Evolutionary conservation across 2,888 invertebrate genomes (phyloP), one percentile per base, ranked within the genome.

Genomic region (Caenorhabditis sulstoni): DNA sequence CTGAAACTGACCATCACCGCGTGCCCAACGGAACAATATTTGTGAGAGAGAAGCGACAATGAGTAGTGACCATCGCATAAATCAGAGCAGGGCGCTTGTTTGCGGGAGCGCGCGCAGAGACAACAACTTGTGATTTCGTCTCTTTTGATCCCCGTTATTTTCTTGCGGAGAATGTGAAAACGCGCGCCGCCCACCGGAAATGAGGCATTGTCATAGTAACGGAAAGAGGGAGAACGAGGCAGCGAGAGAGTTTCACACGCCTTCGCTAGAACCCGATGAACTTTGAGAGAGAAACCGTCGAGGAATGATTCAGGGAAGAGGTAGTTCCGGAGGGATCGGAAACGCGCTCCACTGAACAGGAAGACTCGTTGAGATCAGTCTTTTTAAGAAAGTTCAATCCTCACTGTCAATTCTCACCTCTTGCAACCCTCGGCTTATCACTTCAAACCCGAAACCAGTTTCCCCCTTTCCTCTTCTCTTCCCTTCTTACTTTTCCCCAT

Each of bases 201-300:
- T 29, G 23, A 18, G 41, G 18, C 12, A 71, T 71, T 71, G 55
- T 41, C 62, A 71, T 71, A 64, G 71, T 55, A 71, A 71, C 71
- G 49, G 59, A 35, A n/a, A 29, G 29, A 71, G 62, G 49, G 59
- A 35, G 20, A 29, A 7, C 4, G 7, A 29, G 29, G 29, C 29
- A 29, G 29, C n/a, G n/a, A 29, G 4, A 7, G 41, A 47, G 61
- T 45, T 47, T 52, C 61, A 14, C 70, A 62, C 68, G 35, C 52
- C 52, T 39, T 58, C 62, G 1, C 0, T 39, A 39, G 41, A 16
- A 41, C 57, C 55, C 53, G 23, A 14, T 20, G 22, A 20, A 39
- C 35, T 47, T 20, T 57, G 37, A 52, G 23, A 29, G 12, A 23
- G 50, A 20, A 23, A 50, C 7, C 7, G n/a, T n/a, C 3, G 47